A percentile compares a stretch with the other conserved stretches of the same genome.
These are phyloP conservation scores for Enteromius paludinosus DNA, from an alignment of 2,797 vertebrate genomes.

Conservation along the genomic window DNA sequence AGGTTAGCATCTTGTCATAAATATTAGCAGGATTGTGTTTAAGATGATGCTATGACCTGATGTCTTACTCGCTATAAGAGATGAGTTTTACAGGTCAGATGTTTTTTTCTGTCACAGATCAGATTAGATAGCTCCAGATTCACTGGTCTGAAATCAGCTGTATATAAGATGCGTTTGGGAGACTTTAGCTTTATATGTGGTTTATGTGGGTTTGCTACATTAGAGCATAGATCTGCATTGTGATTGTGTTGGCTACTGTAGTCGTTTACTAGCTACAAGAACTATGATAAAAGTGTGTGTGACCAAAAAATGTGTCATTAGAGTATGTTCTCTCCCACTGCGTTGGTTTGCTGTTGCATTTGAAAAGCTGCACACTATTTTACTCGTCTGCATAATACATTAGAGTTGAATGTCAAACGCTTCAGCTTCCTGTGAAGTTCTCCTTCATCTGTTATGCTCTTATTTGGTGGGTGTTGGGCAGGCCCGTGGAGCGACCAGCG, in stretches of 20 bases:
- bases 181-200: neutral
- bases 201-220: neutral
- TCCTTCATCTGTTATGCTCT: neutral
- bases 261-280: neutral
- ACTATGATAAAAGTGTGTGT: neutral
- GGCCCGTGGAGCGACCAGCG: neutral
- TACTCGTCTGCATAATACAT: slow-evolving; percentile 15
- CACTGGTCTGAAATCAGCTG: neutral
- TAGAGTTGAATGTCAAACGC: neutral
- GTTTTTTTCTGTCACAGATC: neutral
- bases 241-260: neutral
- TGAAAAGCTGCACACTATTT: slow-evolving; percentile 8
- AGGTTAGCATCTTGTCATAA: slow-evolving; percentile 5
- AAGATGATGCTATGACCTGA: neutral
- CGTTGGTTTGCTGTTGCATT: neutral
- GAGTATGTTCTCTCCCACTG: neutral
- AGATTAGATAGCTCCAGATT: neutral
- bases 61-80: neutral
- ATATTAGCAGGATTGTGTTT: neutral
- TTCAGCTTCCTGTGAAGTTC: slow-evolving; percentile 10
- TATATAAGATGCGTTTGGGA: neutral
- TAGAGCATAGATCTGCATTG: too few relatives aligned
- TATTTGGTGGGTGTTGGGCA: neutral
- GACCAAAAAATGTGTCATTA: neutral
- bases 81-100: neutral